Base-by-base conservation (phyloP, 2,888 invertebrate genomes). In the Polymixis flavicincta region DNA sequence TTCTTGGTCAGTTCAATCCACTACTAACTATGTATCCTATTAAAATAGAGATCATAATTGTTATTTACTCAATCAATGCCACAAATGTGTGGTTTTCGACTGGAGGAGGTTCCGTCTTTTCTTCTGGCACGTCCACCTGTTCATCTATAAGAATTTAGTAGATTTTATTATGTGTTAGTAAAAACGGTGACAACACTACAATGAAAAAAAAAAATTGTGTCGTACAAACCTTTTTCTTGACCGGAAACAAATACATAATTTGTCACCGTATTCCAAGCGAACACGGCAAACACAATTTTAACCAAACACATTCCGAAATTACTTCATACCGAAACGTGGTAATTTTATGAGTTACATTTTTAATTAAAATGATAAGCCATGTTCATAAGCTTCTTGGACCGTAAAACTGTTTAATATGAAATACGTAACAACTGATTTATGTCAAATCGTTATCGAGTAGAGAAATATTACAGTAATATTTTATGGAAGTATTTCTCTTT, bases 301-400 rank as follows among this genome's bases (percentile, higher is more conserved):
- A 72, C 61, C 83, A 91, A 90, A 89, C 85, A 87, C 92, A 92
- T 92, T 87, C 85, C 88, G 83, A 85, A 87, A 89, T 88, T 88
- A 90, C 88, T 89, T 90, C 87, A 91, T 91, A 87, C 80, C 86
- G 75, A 79, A 83, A 77, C 77, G 68, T 57, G 79, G 75, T 78
- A 76, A 69, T 83, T 81, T 87, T 80, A 86, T 84, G 80, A 77
- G 48, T 68, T 68, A 73, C 59, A 80, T 85, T 91, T 90, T 89
- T 88, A 88, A 91, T 92, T 89, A 89, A 90, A 90, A 78, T 78
- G 90, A 92, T 91, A 90, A 90, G 87, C 81, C 71, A 65, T 73
- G 66, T 73, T 54, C 74, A 74, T 65, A 74, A 64, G 42, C 71
- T 61, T 69, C 59, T 73, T 79, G 59, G 55, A 57, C 71, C 54